Base-by-base conservation (phyloP, 2,113 vertebrate species). In the Alexandromys fortis region DNA sequence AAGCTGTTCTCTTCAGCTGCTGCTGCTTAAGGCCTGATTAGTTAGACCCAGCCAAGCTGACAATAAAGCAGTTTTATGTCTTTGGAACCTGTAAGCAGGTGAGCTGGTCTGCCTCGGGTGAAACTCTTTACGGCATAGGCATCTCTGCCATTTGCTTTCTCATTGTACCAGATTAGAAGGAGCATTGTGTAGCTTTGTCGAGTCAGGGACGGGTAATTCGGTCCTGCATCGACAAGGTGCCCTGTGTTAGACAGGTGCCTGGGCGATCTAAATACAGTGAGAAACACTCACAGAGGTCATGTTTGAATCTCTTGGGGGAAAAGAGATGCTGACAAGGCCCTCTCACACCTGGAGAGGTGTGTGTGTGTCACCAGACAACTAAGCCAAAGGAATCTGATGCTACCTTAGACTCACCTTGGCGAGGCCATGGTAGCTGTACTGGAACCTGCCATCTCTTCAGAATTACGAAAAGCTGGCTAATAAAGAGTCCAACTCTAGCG, bases 11-110 rank as follows among this genome's bases (percentile, higher is more conserved):
- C 61, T 47, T 76, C 26, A 12, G 73, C 3, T 42, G 49, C 81
- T 95, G 33, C 70, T 58, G 61, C 49, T 79, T 92, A 82, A 94
- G 92, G 42, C 49, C 35, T 33, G 55, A 92, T 21, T 49, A 49
- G 22, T 35, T 10, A 38, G 28, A 78, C 13, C 28, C 16, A n/a
- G 11, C 30, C 35, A 65, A n/a, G 49, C 47, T 52, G 93, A 76
- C 49, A 70, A 10, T 81, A 87, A 88, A 89, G n/a, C 58, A 52
- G 21, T 67, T 89, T 86, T 85, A 45, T 28, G 45, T 47, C 75
- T 92, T 82, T 86, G 65, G 86, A 91, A 83, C 83, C 16, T 2
- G 45, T 58, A 47, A 90, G 45, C 91, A 76, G 86, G 47, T n/a
- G 52, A 95, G 67, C 73, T 58, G 58, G 45, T 49, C 79, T 45